Percentiles rank a stretch among this genome's conserved stretches.
These are phyloP conservation scores for Priocnemis perturbator DNA, from an alignment of 2,888 invertebrate genomes.

Conservation along the genomic window DNA sequence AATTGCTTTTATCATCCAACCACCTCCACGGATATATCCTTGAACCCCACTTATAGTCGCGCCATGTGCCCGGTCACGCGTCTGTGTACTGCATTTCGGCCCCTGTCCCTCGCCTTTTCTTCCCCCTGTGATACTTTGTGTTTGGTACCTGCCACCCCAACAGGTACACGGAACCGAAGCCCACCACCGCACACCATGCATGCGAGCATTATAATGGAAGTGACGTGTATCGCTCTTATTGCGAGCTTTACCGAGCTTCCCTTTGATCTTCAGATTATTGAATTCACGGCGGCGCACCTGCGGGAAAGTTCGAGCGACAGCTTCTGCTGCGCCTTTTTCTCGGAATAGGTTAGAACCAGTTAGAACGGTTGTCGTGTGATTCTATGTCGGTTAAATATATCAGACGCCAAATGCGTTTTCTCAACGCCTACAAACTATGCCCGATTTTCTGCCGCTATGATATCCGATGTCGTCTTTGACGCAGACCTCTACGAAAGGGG, in stretches of 20 bases:
- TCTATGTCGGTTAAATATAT: neutral
- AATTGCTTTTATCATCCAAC: constrained; percentile 61
- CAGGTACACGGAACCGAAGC: constrained; percentile 58
- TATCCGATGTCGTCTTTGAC: neutral
- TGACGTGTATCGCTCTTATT: constrained; percentile 51
- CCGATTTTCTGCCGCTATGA: constrained; percentile 24
- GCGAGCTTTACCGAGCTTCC: constrained; percentile 48
- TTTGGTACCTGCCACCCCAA: constrained; percentile 70
- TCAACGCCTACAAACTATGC: too few species aligned
- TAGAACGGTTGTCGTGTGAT: constrained; percentile 7
- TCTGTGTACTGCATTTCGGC: constrained; percentile 60
- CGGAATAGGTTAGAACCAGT: constrained; percentile 54
- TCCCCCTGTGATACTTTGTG: constrained; percentile 64
- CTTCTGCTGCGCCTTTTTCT: constrained; percentile 19
- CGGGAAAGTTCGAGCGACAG: constrained; percentile 39
- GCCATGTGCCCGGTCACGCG: constrained; percentile 59
- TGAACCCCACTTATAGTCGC: constrained; percentile 39
- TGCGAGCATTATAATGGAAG: constrained; percentile 39
- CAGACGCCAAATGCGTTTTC: too few species aligned
- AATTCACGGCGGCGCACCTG: constrained; percentile 51
- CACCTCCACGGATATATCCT: constrained; percentile 44
- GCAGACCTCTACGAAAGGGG: too few species aligned
- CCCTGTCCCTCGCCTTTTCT: constrained; percentile 51
- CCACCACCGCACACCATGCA: constrained; percentile 42
- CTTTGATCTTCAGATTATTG: constrained; percentile 59